phyloP scores from a whole-genome alignment of 37 sponge, comb jelly and placozoan genomes.

The Eunapius fragilis region DNA sequence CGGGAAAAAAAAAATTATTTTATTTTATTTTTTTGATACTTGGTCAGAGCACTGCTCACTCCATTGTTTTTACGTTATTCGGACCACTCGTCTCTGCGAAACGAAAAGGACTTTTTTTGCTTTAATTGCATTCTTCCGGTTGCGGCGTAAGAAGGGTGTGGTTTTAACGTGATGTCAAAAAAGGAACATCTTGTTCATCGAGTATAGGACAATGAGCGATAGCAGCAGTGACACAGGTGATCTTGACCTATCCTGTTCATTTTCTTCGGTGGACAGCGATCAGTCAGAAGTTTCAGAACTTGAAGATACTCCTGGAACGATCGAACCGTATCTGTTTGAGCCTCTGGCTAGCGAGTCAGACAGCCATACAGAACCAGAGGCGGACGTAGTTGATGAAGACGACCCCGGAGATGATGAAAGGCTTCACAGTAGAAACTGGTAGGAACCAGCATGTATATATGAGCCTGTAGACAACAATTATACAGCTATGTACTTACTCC shows the following conservation, averaged over 20 bases:
- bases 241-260: neutral
- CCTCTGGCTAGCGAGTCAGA: neutral
- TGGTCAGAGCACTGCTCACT: too few species aligned
- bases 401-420: neutral
- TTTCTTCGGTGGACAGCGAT: constrained; percentile 2
- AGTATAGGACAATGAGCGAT: too few species aligned
- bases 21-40: too few species aligned
- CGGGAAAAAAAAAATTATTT: too few species aligned
- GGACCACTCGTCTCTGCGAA: too few species aligned
- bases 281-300: neutral
- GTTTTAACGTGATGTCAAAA: too few species aligned
- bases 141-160: too few species aligned
- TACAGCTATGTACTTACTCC: neutral
- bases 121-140: too few species aligned
- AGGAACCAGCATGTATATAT: neutral
- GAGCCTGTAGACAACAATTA: neutral
- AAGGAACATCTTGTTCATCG: too few species aligned
- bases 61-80: too few species aligned
- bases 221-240: neutral
- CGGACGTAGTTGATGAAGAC: constrained; percentile 4
- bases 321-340: constrained; percentile 35
- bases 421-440: constrained; percentile 35
- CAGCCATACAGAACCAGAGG: neutral
- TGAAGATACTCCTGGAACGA: neutral
- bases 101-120: too few species aligned